phyloP scores from a whole-genome alignment of 2,888 invertebrate genomes.

The Isoperla grammatica region DNA sequence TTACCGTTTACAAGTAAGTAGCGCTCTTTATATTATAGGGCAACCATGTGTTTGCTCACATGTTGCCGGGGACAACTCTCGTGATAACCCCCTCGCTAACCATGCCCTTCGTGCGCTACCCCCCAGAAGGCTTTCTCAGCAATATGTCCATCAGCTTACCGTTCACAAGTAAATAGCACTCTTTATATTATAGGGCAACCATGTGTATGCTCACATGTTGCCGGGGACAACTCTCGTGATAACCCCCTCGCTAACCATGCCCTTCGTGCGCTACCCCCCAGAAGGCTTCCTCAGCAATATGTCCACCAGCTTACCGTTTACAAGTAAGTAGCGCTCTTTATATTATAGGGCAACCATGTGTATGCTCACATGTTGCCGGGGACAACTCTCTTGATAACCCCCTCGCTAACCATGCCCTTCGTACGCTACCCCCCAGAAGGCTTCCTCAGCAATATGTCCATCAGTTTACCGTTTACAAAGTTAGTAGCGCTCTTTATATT shows the following conservation, averaged over 20 bases:
- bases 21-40: too few relatives aligned
- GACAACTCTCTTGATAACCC: conserved; percentile 70
- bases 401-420: conserved; percentile 74
- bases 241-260: conserved; percentile 73
- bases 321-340: conserved; percentile 79
- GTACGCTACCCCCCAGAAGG: conserved; percentile 81
- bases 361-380: too few relatives aligned
- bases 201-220: too few relatives aligned
- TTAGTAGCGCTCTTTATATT: too few relatives aligned
- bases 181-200: too few relatives aligned
- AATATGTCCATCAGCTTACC: conserved; percentile 80
- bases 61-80: conserved; percentile 76
- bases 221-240: conserved; percentile 76
- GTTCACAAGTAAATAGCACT: conserved; percentile 76
- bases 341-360: too few relatives aligned
- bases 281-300: conserved; percentile 80
- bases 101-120: conserved; percentile 76
- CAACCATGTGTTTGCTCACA: too few relatives aligned
- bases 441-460: conserved; percentile 75
- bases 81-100: conserved; percentile 74
- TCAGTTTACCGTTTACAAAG: conserved; percentile 82
- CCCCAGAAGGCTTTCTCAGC: conserved; percentile 78
- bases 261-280: conserved; percentile 78
- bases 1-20: conserved; percentile 79
- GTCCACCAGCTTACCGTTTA: conserved; percentile 76